Evolutionary conservation across 1,140 invertebrate genomes (phyloP), one percentile per base, ranked within the genome.

Genomic region (Chymomyza costata): DNA sequence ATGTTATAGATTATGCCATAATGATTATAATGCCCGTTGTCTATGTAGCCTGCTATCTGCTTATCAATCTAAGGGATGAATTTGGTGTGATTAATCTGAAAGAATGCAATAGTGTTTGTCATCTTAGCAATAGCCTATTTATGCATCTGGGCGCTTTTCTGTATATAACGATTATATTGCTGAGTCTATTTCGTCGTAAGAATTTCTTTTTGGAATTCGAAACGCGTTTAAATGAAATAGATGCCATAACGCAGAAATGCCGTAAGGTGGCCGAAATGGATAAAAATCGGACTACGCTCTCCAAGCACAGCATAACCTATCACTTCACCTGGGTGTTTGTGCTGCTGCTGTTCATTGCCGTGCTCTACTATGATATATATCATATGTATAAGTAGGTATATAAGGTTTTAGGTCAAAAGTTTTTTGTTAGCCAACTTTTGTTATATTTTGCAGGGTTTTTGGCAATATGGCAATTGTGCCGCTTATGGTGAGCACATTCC

Each of bases 401-500:
- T n/a, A n/a, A n/a, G n/a, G n/a, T 28, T 35, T 7, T n/a, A 39
- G 18, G 16, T 6, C 5, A 16, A 0, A 7, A 44, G 15, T 28
- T 6, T 30, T 28, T 16, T 30, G 5, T 18, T 13, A 14, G 28
- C 18, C 38, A 50, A 39, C 14, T 41, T 25, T 25, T 3, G 11
- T 19, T 31, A 35, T 13, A n/a, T 10, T 25, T 46, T 19, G 0
- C 30, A 82, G 76, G 15, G 55, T 59, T 21, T 82, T 82, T 16
- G 65, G 58, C 2, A 43, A 65, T 21, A 76, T 58, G 37, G 70
- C 70, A 7, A 64, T 84, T 15, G 43, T 84, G 25, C 53, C 69
- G 21, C 65, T 76, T 37, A 82, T 84, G 82, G 73, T 76, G 0
- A 69, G 66, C 5, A 84, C 69, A 37, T 84, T 84, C 38, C 82